phyloP scores from a whole-genome alignment of 2,113 vertebrate species.

The Chionis minor region DNA sequence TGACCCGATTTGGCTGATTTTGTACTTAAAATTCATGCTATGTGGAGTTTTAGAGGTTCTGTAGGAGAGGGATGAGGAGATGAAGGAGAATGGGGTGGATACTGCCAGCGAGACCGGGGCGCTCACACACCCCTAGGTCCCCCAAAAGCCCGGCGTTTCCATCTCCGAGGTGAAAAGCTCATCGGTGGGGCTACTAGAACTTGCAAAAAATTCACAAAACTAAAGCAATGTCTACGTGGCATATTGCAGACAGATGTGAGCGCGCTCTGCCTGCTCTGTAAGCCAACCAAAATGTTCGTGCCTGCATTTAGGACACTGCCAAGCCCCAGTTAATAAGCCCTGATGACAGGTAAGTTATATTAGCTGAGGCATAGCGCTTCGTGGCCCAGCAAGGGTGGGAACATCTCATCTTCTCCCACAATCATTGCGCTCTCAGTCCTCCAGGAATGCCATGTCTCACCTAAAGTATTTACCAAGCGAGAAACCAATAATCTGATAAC shows the following conservation, averaged over 20 bases:
- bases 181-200: not conserved
- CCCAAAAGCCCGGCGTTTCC: not conserved
- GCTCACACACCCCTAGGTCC: not conserved
- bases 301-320: slow-evolving; percentile 16
- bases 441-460: not conserved
- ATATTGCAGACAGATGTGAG: slow-evolving; percentile 52
- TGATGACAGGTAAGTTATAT: slow-evolving; percentile 30
- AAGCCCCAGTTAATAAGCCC: slow-evolving; percentile 25
- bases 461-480: not conserved
- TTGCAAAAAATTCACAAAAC: not conserved
- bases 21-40: not conserved
- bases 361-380: not conserved
- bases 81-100: not conserved
- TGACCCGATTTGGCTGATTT: not conserved
- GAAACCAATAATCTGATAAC: not conserved
- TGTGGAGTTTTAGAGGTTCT: not conserved
- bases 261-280: not conserved
- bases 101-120: rapidly evolving
- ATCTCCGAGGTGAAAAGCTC: not conserved
- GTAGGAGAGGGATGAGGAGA: not conserved
- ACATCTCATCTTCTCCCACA: not conserved
- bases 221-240: slow-evolving; percentile 2
- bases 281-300: slow-evolving; percentile 17
- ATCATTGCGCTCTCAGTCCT: not conserved
- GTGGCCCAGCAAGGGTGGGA: not conserved